phyloP scores from a whole-genome alignment of 2,888 invertebrate genomes.

The Lasioglossum lativentre region DNA sequence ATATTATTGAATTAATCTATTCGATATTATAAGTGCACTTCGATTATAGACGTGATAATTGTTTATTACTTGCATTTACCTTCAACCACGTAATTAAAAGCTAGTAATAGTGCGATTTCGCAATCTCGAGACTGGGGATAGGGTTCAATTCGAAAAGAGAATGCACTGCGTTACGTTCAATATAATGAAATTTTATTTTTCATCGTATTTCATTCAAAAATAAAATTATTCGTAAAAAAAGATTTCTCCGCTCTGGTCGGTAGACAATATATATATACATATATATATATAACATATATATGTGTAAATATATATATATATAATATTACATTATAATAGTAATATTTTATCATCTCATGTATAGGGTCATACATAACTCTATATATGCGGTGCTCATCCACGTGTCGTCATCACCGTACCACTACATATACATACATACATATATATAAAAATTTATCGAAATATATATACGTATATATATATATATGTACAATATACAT shows the following conservation, averaged over 20 bases:
- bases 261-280: no score
- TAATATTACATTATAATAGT: constrained; percentile 64
- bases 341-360: constrained; percentile 69
- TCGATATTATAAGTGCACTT: no score
- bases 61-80: no score
- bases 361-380: constrained; percentile 67
- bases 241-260: constrained; percentile 80
- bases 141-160: constrained; percentile 10
- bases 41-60: no score
- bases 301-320: constrained; percentile 63
- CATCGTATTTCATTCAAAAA: constrained; percentile 84
- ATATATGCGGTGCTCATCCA: constrained; percentile 69
- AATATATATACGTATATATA: constrained; percentile 24
- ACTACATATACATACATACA: constrained; percentile 47
- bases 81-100: no score
- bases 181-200: constrained; percentile 82
- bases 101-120: no score
- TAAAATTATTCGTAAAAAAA: constrained; percentile 85
- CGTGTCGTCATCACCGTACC: constrained; percentile 66
- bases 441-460: constrained; percentile 15
- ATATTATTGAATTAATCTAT: no score
- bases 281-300: constrained; percentile 78
- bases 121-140: neutral
- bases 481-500: constrained; percentile 40
- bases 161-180: constrained; percentile 64